Evolutionary conservation across 1,140 invertebrate genomes (phyloP).

Genomic region (Stenopsyche tienmushanensis): DNA sequence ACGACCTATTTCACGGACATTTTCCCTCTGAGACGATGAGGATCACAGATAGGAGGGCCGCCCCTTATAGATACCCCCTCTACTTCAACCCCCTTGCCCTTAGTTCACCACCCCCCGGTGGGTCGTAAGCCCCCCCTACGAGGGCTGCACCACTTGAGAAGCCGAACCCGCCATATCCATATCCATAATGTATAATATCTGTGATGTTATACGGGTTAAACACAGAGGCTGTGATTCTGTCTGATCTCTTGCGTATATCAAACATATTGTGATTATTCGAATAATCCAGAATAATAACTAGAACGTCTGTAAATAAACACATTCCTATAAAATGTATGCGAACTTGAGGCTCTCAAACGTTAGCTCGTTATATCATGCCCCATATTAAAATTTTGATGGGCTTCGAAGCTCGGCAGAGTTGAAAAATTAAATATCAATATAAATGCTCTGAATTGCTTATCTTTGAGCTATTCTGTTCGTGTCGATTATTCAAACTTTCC

Average conservation of each 20-base stretch:
- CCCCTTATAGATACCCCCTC: slow-evolving; percentile 28
- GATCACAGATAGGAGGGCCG: slow-evolving; percentile 30
- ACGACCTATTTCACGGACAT: slow-evolving; percentile 26
- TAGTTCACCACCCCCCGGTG: background rate
- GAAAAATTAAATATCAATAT: too few relatives aligned
- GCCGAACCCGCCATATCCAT: slow-evolving; percentile 5
- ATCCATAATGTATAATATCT: slow-evolving; percentile 22
- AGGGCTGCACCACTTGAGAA: slow-evolving; percentile 4
- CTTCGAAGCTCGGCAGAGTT: too few relatives aligned
- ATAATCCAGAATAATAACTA: too few relatives aligned
- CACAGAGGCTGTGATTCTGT: slow-evolving; percentile 7
- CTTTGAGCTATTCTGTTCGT: too few relatives aligned
- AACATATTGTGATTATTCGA: slow-evolving; percentile 21
- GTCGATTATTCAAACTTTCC: too few relatives aligned
- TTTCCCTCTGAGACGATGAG: slow-evolving; percentile 36
- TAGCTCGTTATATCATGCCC: too few relatives aligned
- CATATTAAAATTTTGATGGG: too few relatives aligned
- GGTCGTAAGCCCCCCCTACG: background rate
- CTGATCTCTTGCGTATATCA: background rate
- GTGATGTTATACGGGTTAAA: slow-evolving; percentile 19
- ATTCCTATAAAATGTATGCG: too few relatives aligned
- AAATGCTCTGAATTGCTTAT: too few relatives aligned
- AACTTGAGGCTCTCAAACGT: too few relatives aligned
- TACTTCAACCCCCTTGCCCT: background rate
- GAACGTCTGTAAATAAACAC: too few relatives aligned